Evolutionary conservation across 1,140 invertebrate genomes (phyloP), one percentile per base, ranked within the genome.

Genomic region (Caenorhabditis remanei): DNA sequence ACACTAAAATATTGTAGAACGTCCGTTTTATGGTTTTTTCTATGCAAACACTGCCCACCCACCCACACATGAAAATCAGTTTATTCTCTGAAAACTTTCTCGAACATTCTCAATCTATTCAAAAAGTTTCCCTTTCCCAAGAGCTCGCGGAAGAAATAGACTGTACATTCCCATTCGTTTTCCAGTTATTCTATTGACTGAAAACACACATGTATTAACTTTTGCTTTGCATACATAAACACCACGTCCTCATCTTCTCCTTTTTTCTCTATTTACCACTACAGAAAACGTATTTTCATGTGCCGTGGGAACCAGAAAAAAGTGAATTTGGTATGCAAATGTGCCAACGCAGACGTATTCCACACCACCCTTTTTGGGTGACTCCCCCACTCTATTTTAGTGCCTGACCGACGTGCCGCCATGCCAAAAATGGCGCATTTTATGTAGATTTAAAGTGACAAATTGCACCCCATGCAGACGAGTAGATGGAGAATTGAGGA

Each of bases 321-420:
- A 79, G 71, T 79, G 71, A 50, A 79, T 79, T 79, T 79, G 46
- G 71, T 79, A 79, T 79, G 71, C 71, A 79, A 79, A 79, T 79
- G 71, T 50, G 71, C 11, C 65, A 71, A 16, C 65, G 19, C 41
- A 50, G 32, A 50, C 40, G 71, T 50, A 79, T 50, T 50, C 71
- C 14, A 16, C 40, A 8, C 65, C 46, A 48, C 46, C 41, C n/a
- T 79, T 79, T 79, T 14, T 50, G 0, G 50, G 71, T 32, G 41
- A 46, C 14, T 41, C 46, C 53, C 24, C n/a, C 21, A 79, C 46
- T 79, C 9, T 79, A 79, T 48, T 50, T 50, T n/a, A 79, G 71
- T 50, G 46, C 46, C 2, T 46, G 0, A 8, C 40, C 0, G 46
- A 6, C 6, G 0, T 7, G 14, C 65, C 65, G 41, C 43, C 16